Base-by-base conservation (phyloP, 2,113 vertebrate genomes). In the Steatornis caripensis region DNA sequence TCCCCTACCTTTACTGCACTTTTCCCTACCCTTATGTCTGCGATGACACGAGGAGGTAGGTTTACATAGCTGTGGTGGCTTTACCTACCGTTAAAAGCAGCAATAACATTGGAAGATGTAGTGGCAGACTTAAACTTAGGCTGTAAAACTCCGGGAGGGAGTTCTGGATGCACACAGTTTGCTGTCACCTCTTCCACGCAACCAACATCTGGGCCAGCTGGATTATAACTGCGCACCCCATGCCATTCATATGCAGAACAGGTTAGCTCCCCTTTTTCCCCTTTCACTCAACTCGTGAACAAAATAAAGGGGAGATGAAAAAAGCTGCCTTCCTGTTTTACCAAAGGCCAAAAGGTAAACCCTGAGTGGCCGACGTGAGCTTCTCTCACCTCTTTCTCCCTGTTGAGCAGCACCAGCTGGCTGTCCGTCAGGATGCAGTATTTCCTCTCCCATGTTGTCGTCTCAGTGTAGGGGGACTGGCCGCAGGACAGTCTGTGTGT, bases 371-470 rank as follows among this genome's bases (percentile, higher is more conserved):
- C n/a, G n/a, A 5, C 0, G 0, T 2, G 65, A 51, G 30, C 27
- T 57, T 32, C 39, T 65, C 98, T 98, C 64, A 99, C 99, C 99
- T 99, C 99, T 36, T 99, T 99, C 61, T 99, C 99, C 92, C 96
- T 98, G 98, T 98, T 98, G 87, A 99, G 98, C 97, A 99, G 98
- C 90, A 99, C 98, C 76, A 99, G 98, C 97, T 99, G 99, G 98
- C 98, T 99, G 98, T 99, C 99, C 0, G 99, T 99, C 95, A 99
- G 98, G 96, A 99, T 98, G 97, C 99, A 99, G 96, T 99, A 99
- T 78, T 99, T 99, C 95, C 99, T 98, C 85, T 99, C 99, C 99
- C 99, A 99, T 90, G 98, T 97, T 18, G 98, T 98, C 8, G 98
- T 98, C 72, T 99, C 99, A 0, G 98, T 97, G 97, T 98, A 99